Percentiles rank a stretch among this genome's conserved stretches.
Conservation (phyloP, 1,140 invertebrate genomes). For the Bombyx mandarina region DNA sequence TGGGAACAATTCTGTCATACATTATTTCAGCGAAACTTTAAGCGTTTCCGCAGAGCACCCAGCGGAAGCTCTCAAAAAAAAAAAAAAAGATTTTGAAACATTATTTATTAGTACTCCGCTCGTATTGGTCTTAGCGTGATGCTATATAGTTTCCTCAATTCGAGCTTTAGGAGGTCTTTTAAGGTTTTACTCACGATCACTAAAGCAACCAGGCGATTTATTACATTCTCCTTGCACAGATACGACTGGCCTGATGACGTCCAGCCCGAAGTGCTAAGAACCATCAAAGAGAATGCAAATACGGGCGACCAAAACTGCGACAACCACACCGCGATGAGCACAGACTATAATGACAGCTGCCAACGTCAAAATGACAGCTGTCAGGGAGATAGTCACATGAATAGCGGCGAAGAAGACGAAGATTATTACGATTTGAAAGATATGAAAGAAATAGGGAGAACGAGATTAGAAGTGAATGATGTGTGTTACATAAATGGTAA, state of each 20-base stretch:
- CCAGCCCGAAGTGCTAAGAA: constrained; percentile 44
- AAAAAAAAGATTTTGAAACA: no score
- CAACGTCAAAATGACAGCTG: constrained; percentile 16
- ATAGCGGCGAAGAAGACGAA: constrained; percentile 8
- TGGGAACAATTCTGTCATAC: no score
- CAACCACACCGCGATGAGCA: constrained; percentile 18
- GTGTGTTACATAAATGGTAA: constrained; percentile 97
- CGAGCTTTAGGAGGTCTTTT: no score
- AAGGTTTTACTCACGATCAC: no score
- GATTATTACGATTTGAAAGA: constrained; percentile 42
- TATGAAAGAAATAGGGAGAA: constrained; percentile 76
- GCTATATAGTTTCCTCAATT: no score
- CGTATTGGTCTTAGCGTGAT: no score
- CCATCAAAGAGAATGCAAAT: constrained; percentile 29
- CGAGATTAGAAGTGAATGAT: constrained; percentile 78
- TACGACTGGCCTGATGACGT: constrained; percentile 53
- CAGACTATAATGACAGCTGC: constrained; percentile 10
- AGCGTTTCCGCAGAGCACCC: no score
- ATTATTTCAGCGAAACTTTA: no score
- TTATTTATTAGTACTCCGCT: no score
- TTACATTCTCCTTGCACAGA: constrained; percentile 23
- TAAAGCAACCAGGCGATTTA: no score
- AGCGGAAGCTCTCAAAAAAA: no score
- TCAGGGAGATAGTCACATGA: background rate
- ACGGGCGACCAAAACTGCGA: constrained; percentile 16